Conservation (phyloP, 2,797 vertebrate species). For the Tadarida brasiliensis region DNA sequence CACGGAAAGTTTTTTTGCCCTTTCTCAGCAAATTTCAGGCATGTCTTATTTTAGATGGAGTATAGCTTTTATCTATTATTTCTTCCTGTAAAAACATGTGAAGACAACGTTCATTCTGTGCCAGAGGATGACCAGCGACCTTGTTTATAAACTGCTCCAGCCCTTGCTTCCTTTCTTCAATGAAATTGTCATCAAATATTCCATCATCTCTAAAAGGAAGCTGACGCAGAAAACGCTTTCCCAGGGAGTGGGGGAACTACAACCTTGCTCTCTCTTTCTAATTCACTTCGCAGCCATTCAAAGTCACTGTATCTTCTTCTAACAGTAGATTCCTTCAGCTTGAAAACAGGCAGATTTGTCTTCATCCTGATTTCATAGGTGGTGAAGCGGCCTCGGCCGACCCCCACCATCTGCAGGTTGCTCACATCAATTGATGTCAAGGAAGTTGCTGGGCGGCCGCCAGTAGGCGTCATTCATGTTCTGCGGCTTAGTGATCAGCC, state of each 20-base stretch:
- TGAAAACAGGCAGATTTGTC: constrained; percentile 99
- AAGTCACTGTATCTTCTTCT: constrained; percentile 99
- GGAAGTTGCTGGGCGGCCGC: too few relatives aligned
- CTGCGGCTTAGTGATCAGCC: too few relatives aligned
- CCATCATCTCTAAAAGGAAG: constrained; percentile 98
- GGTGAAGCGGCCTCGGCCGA: too few relatives aligned
- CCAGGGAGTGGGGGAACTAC: constrained; percentile 99
- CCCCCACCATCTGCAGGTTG: too few relatives aligned
- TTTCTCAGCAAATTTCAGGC: constrained; percentile 90
- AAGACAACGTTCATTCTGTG: constrained; percentile 99
- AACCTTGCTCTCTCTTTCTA: constrained; percentile 99
- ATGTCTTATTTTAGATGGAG: constrained; percentile 98
- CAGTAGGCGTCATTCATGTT: too few relatives aligned
- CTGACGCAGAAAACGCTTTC: constrained; percentile 97
- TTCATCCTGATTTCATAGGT: constrained; percentile 70
- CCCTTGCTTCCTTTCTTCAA: constrained; percentile 96
- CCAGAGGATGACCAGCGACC: constrained; percentile 98
- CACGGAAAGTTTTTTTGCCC: constrained; percentile 69
- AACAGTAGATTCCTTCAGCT: constrained; percentile 97
- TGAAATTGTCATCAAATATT: constrained; percentile 98
- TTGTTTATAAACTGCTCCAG: constrained; percentile 99
- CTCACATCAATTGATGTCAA: too few relatives aligned
- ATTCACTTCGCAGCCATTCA: constrained; percentile 98
- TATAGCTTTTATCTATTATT: constrained; percentile 98
- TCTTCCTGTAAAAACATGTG: constrained; percentile 99